Percentiles rank a stretch among this genome's conserved stretches.
Conservation (phyloP, 2,113 vertebrate species). For the Psephotus haematonotus region DNA sequence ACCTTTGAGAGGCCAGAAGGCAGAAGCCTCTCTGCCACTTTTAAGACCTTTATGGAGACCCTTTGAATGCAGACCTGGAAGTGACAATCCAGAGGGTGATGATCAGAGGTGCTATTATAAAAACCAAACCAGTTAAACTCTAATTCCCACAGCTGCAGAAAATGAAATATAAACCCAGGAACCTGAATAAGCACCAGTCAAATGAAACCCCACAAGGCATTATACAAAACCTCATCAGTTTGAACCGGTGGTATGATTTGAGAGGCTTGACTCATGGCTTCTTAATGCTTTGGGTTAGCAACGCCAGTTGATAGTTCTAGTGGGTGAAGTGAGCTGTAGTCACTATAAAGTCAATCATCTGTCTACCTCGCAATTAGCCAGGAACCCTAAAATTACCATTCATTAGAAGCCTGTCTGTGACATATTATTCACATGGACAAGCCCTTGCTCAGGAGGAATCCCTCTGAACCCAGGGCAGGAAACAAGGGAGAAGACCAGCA, state of each 20-base stretch:
- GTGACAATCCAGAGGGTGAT: background rate
- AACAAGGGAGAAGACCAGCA: background rate
- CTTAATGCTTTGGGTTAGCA: background rate
- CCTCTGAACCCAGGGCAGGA: background rate
- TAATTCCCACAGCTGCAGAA: background rate
- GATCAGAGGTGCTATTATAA: background rate
- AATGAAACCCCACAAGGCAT: background rate
- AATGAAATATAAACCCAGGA: background rate
- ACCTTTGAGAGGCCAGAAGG: background rate
- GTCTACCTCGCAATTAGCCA: constrained; percentile 28
- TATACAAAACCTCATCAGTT: background rate
- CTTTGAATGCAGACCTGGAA: background rate
- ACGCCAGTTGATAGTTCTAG: background rate
- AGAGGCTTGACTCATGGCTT: background rate
- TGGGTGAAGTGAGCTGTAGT: background rate
- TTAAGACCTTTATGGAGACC: background rate
- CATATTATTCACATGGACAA: background rate
- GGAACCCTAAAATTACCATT: background rate
- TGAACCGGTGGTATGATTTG: background rate
- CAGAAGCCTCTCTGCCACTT: background rate
- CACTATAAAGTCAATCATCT: background rate
- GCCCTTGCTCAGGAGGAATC: background rate
- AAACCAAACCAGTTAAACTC: background rate
- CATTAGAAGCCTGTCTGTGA: background rate
- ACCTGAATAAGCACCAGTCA: background rate